These are phyloP conservation scores for Glossosoma conforme DNA, from an alignment of 1,140 invertebrate genomes.

Conservation along the genomic window DNA sequence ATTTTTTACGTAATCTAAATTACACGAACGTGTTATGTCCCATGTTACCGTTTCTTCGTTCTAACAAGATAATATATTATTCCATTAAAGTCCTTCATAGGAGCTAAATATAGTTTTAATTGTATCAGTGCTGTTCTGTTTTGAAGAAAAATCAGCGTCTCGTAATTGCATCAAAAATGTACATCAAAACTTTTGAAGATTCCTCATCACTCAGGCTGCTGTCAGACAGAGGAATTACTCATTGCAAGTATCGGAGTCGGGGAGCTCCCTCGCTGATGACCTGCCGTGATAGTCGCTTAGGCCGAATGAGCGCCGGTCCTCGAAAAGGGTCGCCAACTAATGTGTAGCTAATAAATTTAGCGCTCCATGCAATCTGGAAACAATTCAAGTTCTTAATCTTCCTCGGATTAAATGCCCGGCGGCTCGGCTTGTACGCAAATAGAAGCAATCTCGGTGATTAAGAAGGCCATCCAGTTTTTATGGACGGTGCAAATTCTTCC, in stretches of 20 bases:
- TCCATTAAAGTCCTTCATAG: no score
- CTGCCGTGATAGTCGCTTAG: slow-evolving; percentile 25
- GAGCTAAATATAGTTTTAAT: no score
- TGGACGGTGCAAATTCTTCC: no score
- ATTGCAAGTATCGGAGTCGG: neutral
- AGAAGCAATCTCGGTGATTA: slow-evolving; percentile 21
- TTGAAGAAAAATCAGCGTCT: no score
- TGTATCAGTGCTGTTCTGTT: no score
- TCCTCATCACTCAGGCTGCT: no score
- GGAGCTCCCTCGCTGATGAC: neutral
- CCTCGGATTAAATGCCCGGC: slow-evolving; percentile 15
- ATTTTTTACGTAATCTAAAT: no score
- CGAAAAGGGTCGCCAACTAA: slow-evolving; percentile 8
- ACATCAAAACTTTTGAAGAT: no score
- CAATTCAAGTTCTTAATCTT: slow-evolving; percentile 28
- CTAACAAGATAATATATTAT: no score
- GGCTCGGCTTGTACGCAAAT: slow-evolving; percentile 18
- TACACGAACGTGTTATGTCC: no score
- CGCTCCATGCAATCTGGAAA: slow-evolving; percentile 23
- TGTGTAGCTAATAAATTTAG: slow-evolving; percentile 20
- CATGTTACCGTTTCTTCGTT: no score
- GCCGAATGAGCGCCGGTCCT: slow-evolving; percentile 11
- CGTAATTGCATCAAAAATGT: no score
- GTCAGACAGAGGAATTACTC: neutral
- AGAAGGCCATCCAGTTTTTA: slow-evolving; percentile 25